Evolutionary conservation across 2,113 vertebrate species (phyloP).

Genomic region (Neolamprologus tretocephalus): DNA sequence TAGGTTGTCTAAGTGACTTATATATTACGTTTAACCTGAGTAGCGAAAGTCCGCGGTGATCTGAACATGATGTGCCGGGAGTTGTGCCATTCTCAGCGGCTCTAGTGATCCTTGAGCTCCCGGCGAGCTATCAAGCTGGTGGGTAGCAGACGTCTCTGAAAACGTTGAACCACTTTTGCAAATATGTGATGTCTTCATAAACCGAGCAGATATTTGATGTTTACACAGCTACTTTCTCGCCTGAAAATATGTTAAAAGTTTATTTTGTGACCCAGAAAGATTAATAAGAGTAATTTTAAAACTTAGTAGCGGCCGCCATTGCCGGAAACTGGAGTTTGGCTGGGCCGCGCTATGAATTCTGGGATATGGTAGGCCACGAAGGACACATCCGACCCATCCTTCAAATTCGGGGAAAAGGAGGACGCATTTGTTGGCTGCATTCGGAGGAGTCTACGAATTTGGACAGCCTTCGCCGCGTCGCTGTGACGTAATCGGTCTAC

Average conservation of each 20-base stretch:
- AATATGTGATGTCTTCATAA: accelerated
- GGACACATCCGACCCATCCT: background rate
- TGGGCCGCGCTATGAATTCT: accelerated
- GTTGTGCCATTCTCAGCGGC: accelerated
- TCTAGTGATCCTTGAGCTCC: accelerated
- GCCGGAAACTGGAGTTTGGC: accelerated
- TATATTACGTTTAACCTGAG: too few species aligned
- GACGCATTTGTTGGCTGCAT: accelerated
- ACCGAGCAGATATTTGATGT: accelerated
- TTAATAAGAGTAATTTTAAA: accelerated
- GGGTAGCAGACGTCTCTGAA: accelerated
- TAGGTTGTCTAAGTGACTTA: too few species aligned
- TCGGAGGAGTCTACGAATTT: background rate
- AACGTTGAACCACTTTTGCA: accelerated
- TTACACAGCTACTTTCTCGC: accelerated
- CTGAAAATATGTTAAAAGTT: background rate
- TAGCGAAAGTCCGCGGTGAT: too few species aligned
- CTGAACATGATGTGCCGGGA: too few species aligned
- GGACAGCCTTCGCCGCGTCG: accelerated
- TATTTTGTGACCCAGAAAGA: background rate
- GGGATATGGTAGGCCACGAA: accelerated
- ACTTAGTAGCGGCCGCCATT: accelerated
- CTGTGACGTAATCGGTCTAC: background rate
- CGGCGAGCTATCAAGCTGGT: accelerated
- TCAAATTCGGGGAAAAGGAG: background rate